phyloP scores from a whole-genome alignment of 2,113 vertebrate genomes.

The Paradisaea rubra region DNA sequence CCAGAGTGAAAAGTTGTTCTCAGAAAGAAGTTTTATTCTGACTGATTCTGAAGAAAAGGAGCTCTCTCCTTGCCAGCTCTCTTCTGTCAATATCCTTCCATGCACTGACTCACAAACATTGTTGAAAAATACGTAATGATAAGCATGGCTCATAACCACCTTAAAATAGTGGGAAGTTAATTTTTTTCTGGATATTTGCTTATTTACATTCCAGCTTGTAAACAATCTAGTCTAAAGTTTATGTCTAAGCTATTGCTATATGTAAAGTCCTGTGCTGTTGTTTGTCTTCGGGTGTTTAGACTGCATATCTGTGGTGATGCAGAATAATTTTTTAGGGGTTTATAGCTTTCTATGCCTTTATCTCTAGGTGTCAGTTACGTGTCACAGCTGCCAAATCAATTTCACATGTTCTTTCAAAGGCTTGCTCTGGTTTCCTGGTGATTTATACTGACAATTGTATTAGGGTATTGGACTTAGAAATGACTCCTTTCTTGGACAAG shows the following conservation, averaged over 20 bases:
- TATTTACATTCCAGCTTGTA: neutral
- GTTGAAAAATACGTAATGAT: neutral
- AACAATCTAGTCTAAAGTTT: neutral
- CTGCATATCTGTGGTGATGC: neutral
- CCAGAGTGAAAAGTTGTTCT: neutral
- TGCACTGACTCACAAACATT: neutral
- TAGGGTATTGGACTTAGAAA: neutral
- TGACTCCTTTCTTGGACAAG: neutral
- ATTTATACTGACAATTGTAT: slow-evolving; percentile 23
- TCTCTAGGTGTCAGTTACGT: neutral
- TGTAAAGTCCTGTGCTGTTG: neutral
- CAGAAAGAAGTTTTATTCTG: neutral
- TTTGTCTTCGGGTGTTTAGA: neutral
- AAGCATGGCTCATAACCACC: neutral
- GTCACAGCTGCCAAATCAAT: neutral
- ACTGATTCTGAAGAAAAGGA: neutral
- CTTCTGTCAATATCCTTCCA: neutral
- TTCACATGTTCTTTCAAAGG: slow-evolving; percentile 2
- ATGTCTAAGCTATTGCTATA: neutral
- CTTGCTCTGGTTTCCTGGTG: neutral
- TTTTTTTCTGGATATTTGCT: neutral
- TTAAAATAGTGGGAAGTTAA: neutral
- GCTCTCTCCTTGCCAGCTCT: neutral
- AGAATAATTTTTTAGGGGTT: neutral
- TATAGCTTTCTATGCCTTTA: neutral